These are phyloP conservation scores for Oenanthe melanoleuca DNA, from an alignment of 2,113 vertebrate species.

Conservation along the genomic window DNA sequence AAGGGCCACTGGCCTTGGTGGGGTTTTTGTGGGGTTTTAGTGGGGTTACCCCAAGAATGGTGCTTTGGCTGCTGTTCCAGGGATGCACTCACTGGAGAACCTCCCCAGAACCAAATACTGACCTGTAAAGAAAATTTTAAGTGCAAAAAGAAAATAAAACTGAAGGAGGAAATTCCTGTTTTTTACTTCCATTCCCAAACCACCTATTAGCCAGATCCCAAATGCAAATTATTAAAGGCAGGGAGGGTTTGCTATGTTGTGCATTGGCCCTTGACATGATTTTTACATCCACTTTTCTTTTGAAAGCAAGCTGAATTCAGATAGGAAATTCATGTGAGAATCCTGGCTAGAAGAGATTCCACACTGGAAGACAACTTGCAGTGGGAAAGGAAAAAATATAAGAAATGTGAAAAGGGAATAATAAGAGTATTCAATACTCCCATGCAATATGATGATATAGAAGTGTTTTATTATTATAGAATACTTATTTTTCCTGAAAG, in stretches of 20 bases:
- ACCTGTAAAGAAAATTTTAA: neutral
- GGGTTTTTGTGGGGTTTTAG: neutral
- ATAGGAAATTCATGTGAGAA: neutral
- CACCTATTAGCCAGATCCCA: neutral
- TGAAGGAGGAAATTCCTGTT: neutral
- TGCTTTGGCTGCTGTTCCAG: neutral
- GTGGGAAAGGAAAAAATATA: neutral
- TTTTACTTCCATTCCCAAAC: neutral
- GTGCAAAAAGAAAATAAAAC: neutral
- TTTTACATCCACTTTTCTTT: neutral
- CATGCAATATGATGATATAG: accelerated
- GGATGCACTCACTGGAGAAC: neutral
- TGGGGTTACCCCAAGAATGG: too few relatives aligned
- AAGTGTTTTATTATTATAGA: neutral
- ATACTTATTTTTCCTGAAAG: neutral
- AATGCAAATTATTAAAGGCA: neutral
- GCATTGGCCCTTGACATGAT: neutral
- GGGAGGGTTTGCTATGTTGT: neutral
- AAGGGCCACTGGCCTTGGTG: neutral
- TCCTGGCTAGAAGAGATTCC: neutral
- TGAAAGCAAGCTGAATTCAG: neutral
- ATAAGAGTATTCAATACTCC: neutral
- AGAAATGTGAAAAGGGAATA: neutral
- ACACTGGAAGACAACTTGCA: neutral
- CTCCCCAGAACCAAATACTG: neutral